phyloP scores from a whole-genome alignment of 2,113 vertebrate genomes.

The Lophochroa leadbeateri region DNA sequence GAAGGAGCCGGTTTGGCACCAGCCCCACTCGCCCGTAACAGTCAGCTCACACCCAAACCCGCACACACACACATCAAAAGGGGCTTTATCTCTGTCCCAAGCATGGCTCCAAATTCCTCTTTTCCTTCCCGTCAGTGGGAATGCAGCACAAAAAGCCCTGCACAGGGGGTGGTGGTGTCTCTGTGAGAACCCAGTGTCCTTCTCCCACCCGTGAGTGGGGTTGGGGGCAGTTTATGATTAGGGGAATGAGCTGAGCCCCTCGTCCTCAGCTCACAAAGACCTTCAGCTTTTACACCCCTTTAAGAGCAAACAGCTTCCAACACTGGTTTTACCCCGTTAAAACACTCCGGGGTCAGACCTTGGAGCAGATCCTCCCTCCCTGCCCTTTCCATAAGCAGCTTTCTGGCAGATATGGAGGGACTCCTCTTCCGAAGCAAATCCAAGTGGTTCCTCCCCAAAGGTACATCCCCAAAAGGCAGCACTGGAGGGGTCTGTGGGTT shows the following conservation, averaged over 20 bases:
- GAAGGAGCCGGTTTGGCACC: neutral
- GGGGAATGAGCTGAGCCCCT: neutral
- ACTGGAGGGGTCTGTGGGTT: fast-evolving
- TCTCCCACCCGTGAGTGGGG: neutral
- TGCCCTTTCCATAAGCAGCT: fast-evolving
- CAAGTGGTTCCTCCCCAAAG: neutral
- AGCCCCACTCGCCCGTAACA: neutral
- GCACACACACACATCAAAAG: too few relatives aligned
- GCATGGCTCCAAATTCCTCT: neutral
- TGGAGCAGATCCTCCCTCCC: neutral
- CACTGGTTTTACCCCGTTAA: neutral
- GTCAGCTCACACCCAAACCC: neutral
- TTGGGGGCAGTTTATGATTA: neutral
- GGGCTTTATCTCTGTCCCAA: neutral
- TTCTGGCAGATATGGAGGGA: neutral
- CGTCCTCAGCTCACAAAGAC: too few relatives aligned
- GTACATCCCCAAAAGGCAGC: fast-evolving
- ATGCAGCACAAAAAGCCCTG: neutral
- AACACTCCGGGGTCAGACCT: neutral
- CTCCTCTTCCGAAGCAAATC: neutral
- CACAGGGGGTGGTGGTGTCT: too few relatives aligned
- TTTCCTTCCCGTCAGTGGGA: neutral
- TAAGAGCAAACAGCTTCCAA: neutral
- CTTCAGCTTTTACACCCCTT: neutral
- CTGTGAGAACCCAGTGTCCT: neutral